A percentile compares a stretch with the other conserved stretches of the same genome.
phyloP scores from a whole-genome alignment of 2,797 vertebrate species.

The Melanotaenia maccullochi region DNA sequence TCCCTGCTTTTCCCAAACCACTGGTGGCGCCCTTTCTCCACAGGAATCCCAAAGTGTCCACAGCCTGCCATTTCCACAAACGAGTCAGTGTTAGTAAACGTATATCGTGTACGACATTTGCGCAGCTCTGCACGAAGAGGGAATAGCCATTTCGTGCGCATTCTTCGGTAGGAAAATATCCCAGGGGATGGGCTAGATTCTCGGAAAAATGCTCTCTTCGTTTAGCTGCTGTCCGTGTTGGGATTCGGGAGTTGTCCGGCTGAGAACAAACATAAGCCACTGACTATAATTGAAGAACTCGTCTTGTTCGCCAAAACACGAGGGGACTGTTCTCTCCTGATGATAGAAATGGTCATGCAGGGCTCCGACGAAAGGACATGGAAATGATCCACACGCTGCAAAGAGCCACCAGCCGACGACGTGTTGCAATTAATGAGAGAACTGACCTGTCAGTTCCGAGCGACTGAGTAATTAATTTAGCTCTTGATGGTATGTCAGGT shows the following conservation, averaged over 20 bases:
- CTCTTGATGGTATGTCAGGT: slow-evolving; percentile 30
- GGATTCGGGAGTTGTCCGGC: slow-evolving; percentile 68
- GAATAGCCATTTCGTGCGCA: slow-evolving; percentile 64
- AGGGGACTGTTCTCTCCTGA: slow-evolving; percentile 5
- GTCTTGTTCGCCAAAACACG: slow-evolving; percentile 13
- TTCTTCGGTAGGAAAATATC: slow-evolving; percentile 52
- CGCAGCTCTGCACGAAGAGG: slow-evolving; percentile 65
- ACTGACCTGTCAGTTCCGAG: slow-evolving; percentile 26
- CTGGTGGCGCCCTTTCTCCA: slow-evolving; percentile 68
- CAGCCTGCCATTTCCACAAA: slow-evolving; percentile 36
- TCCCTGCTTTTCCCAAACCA: slow-evolving; percentile 72
- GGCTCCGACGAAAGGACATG: slow-evolving; percentile 32
- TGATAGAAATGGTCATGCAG: slow-evolving; percentile 31
- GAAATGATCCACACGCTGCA: slow-evolving; percentile 36
- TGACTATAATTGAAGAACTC: slow-evolving; percentile 23
- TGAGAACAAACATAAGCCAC: slow-evolving; percentile 43
- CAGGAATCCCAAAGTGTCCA: slow-evolving; percentile 52
- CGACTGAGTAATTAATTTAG: slow-evolving; percentile 26
- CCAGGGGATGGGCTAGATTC: slow-evolving; percentile 67
- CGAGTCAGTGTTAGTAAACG: slow-evolving; percentile 66
- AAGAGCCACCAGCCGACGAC: slow-evolving; percentile 63
- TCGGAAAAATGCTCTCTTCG: slow-evolving; percentile 59
- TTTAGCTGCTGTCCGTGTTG: slow-evolving; percentile 28
- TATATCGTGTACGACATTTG: slow-evolving; percentile 53
- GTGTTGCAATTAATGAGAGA: slow-evolving; percentile 62